Percentiles rank a stretch among this genome's conserved stretches.
These are phyloP conservation scores for Phalacrocorax carbo DNA, from an alignment of 2,113 vertebrate species.

Conservation along the genomic window DNA sequence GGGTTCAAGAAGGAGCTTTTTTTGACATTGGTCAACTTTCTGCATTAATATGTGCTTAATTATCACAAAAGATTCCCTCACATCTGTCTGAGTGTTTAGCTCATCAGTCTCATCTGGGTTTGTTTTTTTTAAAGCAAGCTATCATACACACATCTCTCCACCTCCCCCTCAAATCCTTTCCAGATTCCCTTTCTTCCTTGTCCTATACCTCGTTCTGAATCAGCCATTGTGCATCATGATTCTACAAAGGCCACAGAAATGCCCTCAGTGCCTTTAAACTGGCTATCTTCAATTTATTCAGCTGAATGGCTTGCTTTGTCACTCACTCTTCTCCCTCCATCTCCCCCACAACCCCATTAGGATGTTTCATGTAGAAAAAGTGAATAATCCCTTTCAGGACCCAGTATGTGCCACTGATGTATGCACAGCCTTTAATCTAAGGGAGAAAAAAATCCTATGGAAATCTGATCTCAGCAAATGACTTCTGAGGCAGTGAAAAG, in stretches of 20 bases:
- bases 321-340: neutral
- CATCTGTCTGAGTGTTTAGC: neutral
- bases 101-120: neutral
- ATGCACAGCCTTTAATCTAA: slow-evolving; percentile 34
- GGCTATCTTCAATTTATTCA: neutral
- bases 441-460: neutral
- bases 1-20: neutral
- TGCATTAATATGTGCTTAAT: neutral
- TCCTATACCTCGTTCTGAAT: neutral
- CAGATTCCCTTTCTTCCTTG: neutral
- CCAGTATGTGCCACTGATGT: neutral
- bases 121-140: neutral
- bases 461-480: slow-evolving; percentile 11
- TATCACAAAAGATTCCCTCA: neutral
- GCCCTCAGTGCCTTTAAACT: neutral
- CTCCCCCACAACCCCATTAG: neutral
- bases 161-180: neutral
- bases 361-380: neutral
- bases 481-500: neutral
- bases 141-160: neutral
- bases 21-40: neutral
- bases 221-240: neutral
- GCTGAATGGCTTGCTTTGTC: slow-evolving; percentile 13
- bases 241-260: neutral
- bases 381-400: slow-evolving; percentile 5